A percentile compares a stretch with the other conserved stretches of the same genome.
Evolutionary conservation across 2,888 invertebrate species (phyloP).

Genomic region (Hypomecis punctinalis): DNA sequence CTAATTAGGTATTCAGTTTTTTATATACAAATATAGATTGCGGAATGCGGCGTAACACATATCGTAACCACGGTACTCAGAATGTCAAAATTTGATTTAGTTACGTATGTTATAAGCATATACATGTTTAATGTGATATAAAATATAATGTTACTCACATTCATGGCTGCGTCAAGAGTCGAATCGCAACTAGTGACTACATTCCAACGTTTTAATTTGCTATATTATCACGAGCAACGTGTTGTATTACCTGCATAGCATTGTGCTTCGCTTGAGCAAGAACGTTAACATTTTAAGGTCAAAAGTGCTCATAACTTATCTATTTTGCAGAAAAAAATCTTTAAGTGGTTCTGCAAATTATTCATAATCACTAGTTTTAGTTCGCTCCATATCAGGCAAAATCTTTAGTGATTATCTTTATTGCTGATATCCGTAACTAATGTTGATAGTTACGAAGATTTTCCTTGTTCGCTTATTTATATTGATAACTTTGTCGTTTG

Average conservation of each 20-base stretch:
- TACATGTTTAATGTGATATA: constrained; percentile 5
- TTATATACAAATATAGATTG: not conserved
- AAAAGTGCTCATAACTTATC: not conserved
- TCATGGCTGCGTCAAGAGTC: constrained; percentile 19
- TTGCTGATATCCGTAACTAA: too few relatives aligned
- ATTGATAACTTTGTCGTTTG: too few relatives aligned
- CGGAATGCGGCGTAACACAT: constrained; percentile 3
- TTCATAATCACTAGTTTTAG: too few relatives aligned
- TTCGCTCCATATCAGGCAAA: not conserved
- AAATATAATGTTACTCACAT: constrained; percentile 33
- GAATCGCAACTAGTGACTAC: constrained; percentile 16
- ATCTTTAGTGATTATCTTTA: not conserved
- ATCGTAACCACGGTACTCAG: constrained; percentile 1
- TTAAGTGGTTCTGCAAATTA: too few relatives aligned
- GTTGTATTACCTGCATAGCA: constrained; percentile 23
- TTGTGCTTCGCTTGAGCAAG: not conserved
- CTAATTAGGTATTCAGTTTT: constrained; percentile 1
- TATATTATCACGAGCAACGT: constrained; percentile 16
- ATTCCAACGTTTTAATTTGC: constrained; percentile 34
- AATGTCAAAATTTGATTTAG: too few relatives aligned
- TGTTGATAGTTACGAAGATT: too few relatives aligned
- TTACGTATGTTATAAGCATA: not conserved
- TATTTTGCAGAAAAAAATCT: too few relatives aligned
- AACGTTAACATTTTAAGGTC: not conserved
- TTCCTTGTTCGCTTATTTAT: too few relatives aligned